Percentiles rank a stretch among this genome's conserved stretches.
Evolutionary conservation across 2,888 invertebrate species (phyloP).

Genomic region (Ophraella communa): DNA sequence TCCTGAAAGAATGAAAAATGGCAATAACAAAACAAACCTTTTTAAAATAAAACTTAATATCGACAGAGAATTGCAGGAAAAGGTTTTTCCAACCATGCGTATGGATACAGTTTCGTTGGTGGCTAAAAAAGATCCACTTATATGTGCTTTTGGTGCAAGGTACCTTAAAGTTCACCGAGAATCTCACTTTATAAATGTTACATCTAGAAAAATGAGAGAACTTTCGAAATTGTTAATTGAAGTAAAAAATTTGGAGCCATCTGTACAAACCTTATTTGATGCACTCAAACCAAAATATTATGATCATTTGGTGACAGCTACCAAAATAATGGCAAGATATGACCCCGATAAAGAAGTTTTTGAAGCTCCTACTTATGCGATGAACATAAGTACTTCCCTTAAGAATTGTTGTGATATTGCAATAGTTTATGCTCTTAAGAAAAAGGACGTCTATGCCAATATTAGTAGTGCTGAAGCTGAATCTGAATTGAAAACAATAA

Average conservation of each 20-base stretch:
- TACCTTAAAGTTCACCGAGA: slow-evolving; percentile 32
- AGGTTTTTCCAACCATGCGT: slow-evolving; percentile 32
- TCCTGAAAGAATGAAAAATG: no score
- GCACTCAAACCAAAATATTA: slow-evolving; percentile 27
- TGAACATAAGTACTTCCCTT: slow-evolving; percentile 20
- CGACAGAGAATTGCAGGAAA: background rate
- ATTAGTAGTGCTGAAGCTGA: slow-evolving; percentile 27
- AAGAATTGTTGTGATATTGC: slow-evolving; percentile 22
- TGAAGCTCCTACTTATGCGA: slow-evolving; percentile 18
- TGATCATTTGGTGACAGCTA: slow-evolving; percentile 22
- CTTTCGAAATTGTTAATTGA: slow-evolving; percentile 14
- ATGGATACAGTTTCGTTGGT: slow-evolving; percentile 24
- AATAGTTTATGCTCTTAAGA: slow-evolving; percentile 23
- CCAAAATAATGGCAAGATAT: slow-evolving; percentile 20
- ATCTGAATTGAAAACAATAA: slow-evolving; percentile 41
- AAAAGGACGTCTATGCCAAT: slow-evolving; percentile 11
- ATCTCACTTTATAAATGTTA: slow-evolving; percentile 29
- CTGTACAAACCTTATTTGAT: slow-evolving; percentile 15
- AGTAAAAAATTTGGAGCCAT: slow-evolving; percentile 19
- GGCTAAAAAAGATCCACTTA: slow-evolving; percentile 30
- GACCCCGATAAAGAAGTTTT: slow-evolving; percentile 10
- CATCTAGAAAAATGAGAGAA: slow-evolving; percentile 35
- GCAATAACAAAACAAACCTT: no score
- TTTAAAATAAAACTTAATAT: background rate
- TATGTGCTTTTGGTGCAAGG: slow-evolving; percentile 31